Base-by-base conservation (phyloP, 2,113 vertebrate genomes). In the Ailuropoda melanoleuca region DNA sequence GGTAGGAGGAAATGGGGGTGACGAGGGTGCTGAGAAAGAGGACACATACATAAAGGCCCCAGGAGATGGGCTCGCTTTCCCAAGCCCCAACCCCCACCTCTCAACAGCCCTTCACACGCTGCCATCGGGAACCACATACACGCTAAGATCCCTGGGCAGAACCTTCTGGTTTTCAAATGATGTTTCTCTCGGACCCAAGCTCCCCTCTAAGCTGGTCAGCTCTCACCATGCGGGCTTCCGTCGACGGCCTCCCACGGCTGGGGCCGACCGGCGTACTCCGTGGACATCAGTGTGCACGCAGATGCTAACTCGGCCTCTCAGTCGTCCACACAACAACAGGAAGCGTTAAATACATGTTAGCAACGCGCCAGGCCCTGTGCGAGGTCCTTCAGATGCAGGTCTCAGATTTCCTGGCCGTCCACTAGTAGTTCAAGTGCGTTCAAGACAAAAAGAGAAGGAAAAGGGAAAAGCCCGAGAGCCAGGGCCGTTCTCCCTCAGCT, bases 1-100 rank as follows among this genome's bases (percentile, higher is more conserved):
- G 60, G 74, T 37, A 46, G 77, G 60, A 88, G 80, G 90, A 97
- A 97, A 56, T 7, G 8, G 58, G 92, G 85, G 91, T 2, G 15
- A 88, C 19, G 19, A 48, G 83, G 64, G 56, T 88, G 24, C 46
- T 26, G 6, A 81, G 62, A 88, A 83, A 87, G 60, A 94, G 34
- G 43, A 26, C 34, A 55, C 31, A 74, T n/a, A 83, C 77, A 48
- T 0, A 66, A 34, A 68, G 85, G 43, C 48, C 55, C 93, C 83
- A 4, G 24, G 82, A 86, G 55, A 50, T 77, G 29, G 53, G 58
- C 72, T 48, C 0, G 15, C 37, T 62, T 17, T 34, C 34, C 82
- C 43, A 0, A 3, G 15, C 15, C 24, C 39, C 86, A 80, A 10
- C 23, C 18, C 85, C 60, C 58, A 75, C 62, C 7, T 1, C 62